Conservation (phyloP, 2,797 vertebrate genomes). For the Characodon lateralis region DNA sequence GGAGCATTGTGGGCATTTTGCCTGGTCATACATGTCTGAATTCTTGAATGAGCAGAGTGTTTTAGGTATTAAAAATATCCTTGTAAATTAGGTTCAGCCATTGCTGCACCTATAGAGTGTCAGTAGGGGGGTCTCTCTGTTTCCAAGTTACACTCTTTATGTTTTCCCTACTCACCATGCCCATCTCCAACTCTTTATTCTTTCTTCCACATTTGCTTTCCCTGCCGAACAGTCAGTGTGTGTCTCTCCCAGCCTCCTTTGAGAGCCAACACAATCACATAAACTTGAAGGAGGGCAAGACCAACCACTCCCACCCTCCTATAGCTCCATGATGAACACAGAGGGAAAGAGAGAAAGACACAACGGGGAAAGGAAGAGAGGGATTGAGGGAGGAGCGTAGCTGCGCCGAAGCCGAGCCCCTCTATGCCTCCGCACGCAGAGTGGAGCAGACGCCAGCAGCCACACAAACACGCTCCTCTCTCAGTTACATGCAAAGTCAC, state of each 20-base stretch:
- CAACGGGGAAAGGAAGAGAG: conserved; percentile 46
- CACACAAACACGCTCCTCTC: conserved; percentile 75
- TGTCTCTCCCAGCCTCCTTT: conserved; percentile 57
- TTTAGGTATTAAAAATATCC: neutral
- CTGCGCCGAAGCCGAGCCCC: conserved; percentile 88
- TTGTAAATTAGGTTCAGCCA: neutral
- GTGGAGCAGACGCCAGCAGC: conserved; percentile 88
- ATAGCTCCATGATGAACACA: conserved; percentile 62
- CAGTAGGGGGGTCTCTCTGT: conserved; percentile 80
- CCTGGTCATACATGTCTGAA: neutral
- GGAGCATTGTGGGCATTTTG: neutral
- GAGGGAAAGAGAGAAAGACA: conserved; percentile 44
- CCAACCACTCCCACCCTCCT: conserved; percentile 70
- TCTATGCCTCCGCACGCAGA: conserved; percentile 87
- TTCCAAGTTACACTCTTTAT: conserved; percentile 48
- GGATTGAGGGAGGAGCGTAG: conserved; percentile 82
- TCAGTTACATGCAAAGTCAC: conserved; percentile 73
- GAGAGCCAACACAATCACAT: conserved; percentile 21
- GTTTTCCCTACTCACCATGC: conserved; percentile 59
- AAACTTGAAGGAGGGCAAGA: conserved; percentile 61
- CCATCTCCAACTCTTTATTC: conserved; percentile 39
- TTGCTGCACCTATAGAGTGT: conserved; percentile 54
- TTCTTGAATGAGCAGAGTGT: neutral
- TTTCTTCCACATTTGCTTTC: conserved; percentile 52
- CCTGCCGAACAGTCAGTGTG: conserved; percentile 58